Conservation (phyloP, 1,140 invertebrate species). For the Pseudomyrmex concolor region DNA sequence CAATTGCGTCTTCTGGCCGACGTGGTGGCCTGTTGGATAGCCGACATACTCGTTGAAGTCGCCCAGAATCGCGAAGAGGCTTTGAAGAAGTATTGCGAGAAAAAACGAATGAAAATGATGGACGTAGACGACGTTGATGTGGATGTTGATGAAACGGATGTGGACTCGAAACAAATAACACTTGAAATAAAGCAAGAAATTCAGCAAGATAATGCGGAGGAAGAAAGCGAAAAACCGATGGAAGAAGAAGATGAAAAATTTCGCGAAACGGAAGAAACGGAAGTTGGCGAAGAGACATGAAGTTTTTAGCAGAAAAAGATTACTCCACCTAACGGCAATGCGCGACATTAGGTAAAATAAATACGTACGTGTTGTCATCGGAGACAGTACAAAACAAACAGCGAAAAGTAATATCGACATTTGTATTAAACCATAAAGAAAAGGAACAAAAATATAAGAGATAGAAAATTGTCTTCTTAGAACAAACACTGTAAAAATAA, state of each 20-base stretch:
- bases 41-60: constrained; percentile 77
- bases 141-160: not conserved
- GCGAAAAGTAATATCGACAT: too few species aligned
- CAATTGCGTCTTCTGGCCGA: constrained; percentile 81
- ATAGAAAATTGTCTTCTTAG: too few species aligned
- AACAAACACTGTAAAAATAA: too few species aligned
- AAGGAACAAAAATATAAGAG: too few species aligned
- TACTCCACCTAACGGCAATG: too few species aligned
- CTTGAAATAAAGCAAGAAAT: not conserved
- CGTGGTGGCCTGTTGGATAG: constrained; percentile 79
- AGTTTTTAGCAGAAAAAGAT: not conserved
- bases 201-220: constrained; percentile 2
- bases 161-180: not conserved
- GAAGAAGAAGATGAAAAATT: constrained; percentile 1
- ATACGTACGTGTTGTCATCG: too few species aligned
- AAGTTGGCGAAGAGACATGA: not conserved
- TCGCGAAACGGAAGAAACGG: constrained; percentile 1
- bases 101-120: constrained; percentile 36
- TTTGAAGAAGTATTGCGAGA: constrained; percentile 65
- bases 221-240: not conserved
- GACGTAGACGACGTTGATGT: not conserved
- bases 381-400: too few species aligned
- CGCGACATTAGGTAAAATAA: too few species aligned
- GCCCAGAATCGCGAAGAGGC: constrained; percentile 69
- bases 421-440: too few species aligned